A percentile compares a stretch with the other conserved stretches of the same genome.
Evolutionary conservation across 2,113 vertebrate species (phyloP).

Genomic region (Perca schrenkii): DNA sequence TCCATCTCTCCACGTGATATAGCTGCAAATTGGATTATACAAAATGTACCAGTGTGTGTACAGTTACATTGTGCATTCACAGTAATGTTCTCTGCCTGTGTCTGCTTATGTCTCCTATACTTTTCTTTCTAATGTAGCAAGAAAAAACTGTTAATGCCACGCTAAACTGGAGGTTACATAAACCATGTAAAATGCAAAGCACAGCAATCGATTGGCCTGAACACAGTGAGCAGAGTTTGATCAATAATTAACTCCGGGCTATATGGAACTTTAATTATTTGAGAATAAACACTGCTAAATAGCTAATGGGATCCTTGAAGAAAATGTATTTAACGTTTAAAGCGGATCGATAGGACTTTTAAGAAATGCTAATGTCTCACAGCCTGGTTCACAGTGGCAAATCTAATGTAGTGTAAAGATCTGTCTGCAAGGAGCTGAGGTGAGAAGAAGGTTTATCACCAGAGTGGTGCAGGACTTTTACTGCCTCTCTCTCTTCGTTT

Average conservation of each 20-base stretch:
- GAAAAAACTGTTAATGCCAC: conserved; percentile 58
- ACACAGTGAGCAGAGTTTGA: conserved; percentile 51
- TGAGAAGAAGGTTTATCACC: conserved; percentile 55
- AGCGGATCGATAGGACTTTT: conserved; percentile 67
- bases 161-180: conserved; percentile 52
- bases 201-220: conserved; percentile 60
- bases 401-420: conserved; percentile 60
- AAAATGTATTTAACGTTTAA: conserved; percentile 66
- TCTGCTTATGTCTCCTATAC: conserved; percentile 29
- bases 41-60: conserved; percentile 15
- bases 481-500: conserved; percentile 42
- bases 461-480: conserved; percentile 51
- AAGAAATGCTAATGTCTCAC: conserved; percentile 56
- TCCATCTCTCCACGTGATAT: neutral
- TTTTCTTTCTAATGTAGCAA: conserved; percentile 36
- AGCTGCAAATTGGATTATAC: conserved; percentile 40
- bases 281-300: conserved; percentile 72
- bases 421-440: conserved; percentile 43
- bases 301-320: conserved; percentile 64
- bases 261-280: conserved; percentile 73
- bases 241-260: conserved; percentile 74
- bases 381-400: conserved; percentile 20
- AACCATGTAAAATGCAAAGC: conserved; percentile 60
- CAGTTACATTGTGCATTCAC: conserved; percentile 24
- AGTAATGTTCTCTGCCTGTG: conserved; percentile 34